phyloP scores from a whole-genome alignment of 2,113 vertebrate genomes.

The Andinoacara biseriatus region DNA sequence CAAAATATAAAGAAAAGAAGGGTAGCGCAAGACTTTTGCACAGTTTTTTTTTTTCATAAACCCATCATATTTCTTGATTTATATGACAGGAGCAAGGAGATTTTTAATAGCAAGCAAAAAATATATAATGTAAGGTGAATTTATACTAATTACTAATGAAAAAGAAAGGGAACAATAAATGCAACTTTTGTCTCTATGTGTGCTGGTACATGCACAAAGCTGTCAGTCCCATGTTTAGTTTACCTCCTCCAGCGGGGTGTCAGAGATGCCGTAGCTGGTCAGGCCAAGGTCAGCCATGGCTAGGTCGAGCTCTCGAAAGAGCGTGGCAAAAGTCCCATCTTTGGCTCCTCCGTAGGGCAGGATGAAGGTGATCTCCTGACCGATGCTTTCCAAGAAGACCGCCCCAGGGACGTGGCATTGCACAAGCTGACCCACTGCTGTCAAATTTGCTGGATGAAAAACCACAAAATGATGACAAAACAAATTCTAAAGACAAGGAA shows the following conservation, averaged over 20 bases:
- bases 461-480: neutral
- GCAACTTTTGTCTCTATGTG: neutral
- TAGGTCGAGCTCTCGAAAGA: slow-evolving; percentile 93
- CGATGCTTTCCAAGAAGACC: slow-evolving; percentile 91
- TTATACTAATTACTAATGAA: neutral
- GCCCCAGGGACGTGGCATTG: slow-evolving; percentile 86
- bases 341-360: slow-evolving; percentile 91
- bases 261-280: slow-evolving; percentile 95
- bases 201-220: neutral
- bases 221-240: slow-evolving; percentile 19
- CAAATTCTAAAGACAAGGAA: neutral
- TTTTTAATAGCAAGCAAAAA: neutral
- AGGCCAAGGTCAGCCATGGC: slow-evolving; percentile 87
- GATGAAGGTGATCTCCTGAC: slow-evolving; percentile 94
- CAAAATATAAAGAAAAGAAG: too few species aligned
- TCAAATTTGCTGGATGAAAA: slow-evolving; percentile 51
- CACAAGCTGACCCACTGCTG: slow-evolving; percentile 69
- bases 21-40: too few species aligned
- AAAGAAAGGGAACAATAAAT: neutral
- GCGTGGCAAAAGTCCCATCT: slow-evolving; percentile 91
- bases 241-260: slow-evolving; percentile 97
- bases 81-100: neutral
- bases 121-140: neutral
- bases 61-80: neutral
- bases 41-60: too few species aligned